Conservation (phyloP, 2,797 vertebrate genomes). For the Halcyon chelicuti region DNA sequence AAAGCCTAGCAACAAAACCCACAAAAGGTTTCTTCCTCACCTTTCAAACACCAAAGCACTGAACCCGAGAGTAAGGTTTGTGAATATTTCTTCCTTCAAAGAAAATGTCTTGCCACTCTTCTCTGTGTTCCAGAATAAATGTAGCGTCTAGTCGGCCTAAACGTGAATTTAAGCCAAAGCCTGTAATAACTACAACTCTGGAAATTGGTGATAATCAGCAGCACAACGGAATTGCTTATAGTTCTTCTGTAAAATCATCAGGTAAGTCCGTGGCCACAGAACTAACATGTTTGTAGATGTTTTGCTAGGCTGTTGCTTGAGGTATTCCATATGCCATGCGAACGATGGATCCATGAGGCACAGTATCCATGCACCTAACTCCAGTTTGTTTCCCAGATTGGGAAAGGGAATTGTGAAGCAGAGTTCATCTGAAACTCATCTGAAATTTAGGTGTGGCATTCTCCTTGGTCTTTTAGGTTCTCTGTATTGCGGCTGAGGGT, state of each 20-base stretch:
- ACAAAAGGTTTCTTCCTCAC: accelerated
- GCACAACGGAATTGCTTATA: slow-evolving; percentile 83
- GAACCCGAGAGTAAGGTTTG: background rate
- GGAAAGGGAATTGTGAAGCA: background rate
- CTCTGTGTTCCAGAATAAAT: slow-evolving; percentile 82
- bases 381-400: background rate
- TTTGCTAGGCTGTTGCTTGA: background rate
- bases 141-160: slow-evolving; percentile 82
- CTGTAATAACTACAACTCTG: slow-evolving; percentile 78
- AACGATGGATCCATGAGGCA: background rate
- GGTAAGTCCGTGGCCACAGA: slow-evolving; percentile 74
- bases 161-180: slow-evolving; percentile 86
- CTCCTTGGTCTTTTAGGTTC: background rate
- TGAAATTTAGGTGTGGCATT: background rate
- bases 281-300: background rate
- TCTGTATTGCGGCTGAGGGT: background rate
- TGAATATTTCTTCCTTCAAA: background rate
- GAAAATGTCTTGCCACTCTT: background rate
- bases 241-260: slow-evolving; percentile 81
- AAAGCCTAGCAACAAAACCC: background rate
- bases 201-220: slow-evolving; percentile 81
- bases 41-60: background rate
- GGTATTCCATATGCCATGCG: background rate
- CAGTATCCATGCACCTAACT: background rate
- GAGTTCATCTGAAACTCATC: background rate